Evolutionary conservation across 2,888 invertebrate genomes (phyloP), one percentile per base, ranked within the genome.

Genomic region (Chymomyza procnemis): DNA sequence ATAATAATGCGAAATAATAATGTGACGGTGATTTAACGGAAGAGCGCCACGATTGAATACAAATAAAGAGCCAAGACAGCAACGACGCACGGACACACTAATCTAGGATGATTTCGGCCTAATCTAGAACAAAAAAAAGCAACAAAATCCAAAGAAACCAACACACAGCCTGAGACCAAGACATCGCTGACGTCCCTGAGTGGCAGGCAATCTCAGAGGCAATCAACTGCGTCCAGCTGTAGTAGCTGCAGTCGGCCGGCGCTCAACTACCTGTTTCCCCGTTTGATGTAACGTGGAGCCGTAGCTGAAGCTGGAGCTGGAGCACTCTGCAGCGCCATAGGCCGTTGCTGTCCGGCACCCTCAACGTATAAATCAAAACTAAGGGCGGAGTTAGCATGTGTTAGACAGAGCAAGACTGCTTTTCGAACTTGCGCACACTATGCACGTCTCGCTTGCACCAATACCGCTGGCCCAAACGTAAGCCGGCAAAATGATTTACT

Each of bases 21-120:
- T 89, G 85, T 86, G 86, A 83, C 78, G 87, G 89, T 88, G 87
- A 89, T 89, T 89, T 88, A 89, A 86, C 78, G 85, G 85, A 81
- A 84, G 76, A 85, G 80, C 78, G 79, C 80, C 85, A 74, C 87
- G 88, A 89, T 89, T 88, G 89, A 89, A 89, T 89, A 88, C 85
- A 88, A 88, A 89, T 89, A 87, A 88, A 86, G 86, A 76, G 71
- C 72, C 69, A 21, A 18, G 46, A 34, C 18, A 30, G 21, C 19
- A 2, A 18, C 34, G 76, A 79, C 73, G 73, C 75, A 71, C 74
- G 70, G 67, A 46, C 66, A 75, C 76, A 82, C 89, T 89, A 88
- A 88, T 89, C 88, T 88, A 76, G 80, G 79, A 82, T 84, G 80
- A 82, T 87, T 86, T 82, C 77, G 73, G 86, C 87, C 88, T 88